Base-by-base conservation (phyloP, 2,113 vertebrate genomes). In the Scytalopus superciliaris region DNA sequence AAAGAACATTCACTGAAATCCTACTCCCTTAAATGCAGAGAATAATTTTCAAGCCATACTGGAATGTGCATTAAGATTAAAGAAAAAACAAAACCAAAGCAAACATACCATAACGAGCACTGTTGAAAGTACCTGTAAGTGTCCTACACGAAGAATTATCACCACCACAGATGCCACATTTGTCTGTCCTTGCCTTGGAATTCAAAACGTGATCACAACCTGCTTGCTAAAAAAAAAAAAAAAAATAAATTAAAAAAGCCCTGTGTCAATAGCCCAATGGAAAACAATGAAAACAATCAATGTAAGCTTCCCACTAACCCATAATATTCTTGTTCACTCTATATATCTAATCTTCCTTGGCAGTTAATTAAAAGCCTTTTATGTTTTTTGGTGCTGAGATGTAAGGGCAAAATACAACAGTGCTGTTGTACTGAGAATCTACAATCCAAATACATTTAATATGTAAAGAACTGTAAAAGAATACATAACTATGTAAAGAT, bases 191-290 rank as follows among this genome's bases (percentile, higher is more conserved):
- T 75, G 98, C 98, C 97, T 99, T 99, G 4, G 99, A 99, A 97
- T 99, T 99, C 84, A 99, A 97, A 73, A 99, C 97, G 0, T 99
- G 99, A 97, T 99, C 99, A 94, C 99, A 99, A 93, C 99, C 99
- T 63, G 99, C 99, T 99, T 99, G 99, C 99, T 99, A 96, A 50
- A 97, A 92, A 68, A 87, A 96, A 53, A 12, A 70, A 53, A 45
- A 70, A 21, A 45, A 45, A 21, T 19, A 45, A 21, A 21, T 17
- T 13, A 60, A 57, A 83, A 62, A 28, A 44, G 19, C 16, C 16
- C 45, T 49, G 4, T 73, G 17, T 91, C 50, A 83, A 31, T 91
- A 90, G 30, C 9, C 24, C 68, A 91, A 35, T 9, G 5, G 27
- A 69, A 75, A 56, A 82, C 5, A 83, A 68, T 24, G 8, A 64